Evolutionary conservation across 1,140 invertebrate genomes (phyloP).

Genomic region (Drosophila biarmipes): DNA sequence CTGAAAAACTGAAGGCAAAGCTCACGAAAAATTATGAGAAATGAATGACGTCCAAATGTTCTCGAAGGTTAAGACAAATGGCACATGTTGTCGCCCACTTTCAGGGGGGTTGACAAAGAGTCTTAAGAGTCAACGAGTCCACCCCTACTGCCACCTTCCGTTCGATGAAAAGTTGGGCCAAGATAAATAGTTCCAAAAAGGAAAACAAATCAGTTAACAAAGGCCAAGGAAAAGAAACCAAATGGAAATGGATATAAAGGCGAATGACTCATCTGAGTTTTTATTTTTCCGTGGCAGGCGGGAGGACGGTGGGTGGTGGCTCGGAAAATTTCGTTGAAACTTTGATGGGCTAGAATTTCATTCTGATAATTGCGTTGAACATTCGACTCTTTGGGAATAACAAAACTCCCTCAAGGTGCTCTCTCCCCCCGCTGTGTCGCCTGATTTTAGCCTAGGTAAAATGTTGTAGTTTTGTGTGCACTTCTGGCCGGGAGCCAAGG

Average conservation of each 20-base stretch:
- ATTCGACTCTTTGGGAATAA: slow-evolving; percentile 47
- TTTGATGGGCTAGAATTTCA: slow-evolving; percentile 34
- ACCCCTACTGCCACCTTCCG: neutral
- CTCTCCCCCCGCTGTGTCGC: neutral
- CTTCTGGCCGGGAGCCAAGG: slow-evolving; percentile 70
- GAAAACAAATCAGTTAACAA: slow-evolving; percentile 57
- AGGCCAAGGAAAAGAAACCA: slow-evolving; percentile 23
- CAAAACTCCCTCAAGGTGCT: slow-evolving; percentile 35
- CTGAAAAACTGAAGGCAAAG: slow-evolving; percentile 41
- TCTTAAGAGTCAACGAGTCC: slow-evolving; percentile 26
- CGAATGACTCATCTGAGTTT: slow-evolving; percentile 28
- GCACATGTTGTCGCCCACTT: slow-evolving; percentile 63
- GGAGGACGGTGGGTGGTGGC: too few relatives aligned
- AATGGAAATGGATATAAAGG: slow-evolving; percentile 29
- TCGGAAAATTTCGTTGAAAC: slow-evolving; percentile 4
- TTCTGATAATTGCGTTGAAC: slow-evolving; percentile 49
- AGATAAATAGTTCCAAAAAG: slow-evolving; percentile 61
- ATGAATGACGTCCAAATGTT: slow-evolving; percentile 82
- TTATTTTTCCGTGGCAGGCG: neutral
- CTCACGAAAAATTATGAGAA: slow-evolving; percentile 69
- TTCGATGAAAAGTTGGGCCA: slow-evolving; percentile 50
- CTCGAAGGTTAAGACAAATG: slow-evolving; percentile 82
- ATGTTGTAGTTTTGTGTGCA: slow-evolving; percentile 73
- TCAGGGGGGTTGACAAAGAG: slow-evolving; percentile 25
- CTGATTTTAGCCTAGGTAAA: slow-evolving; percentile 35